Base-by-base conservation (phyloP, 2,888 invertebrate species). In the Ommatoiulus sabulosus region DNA sequence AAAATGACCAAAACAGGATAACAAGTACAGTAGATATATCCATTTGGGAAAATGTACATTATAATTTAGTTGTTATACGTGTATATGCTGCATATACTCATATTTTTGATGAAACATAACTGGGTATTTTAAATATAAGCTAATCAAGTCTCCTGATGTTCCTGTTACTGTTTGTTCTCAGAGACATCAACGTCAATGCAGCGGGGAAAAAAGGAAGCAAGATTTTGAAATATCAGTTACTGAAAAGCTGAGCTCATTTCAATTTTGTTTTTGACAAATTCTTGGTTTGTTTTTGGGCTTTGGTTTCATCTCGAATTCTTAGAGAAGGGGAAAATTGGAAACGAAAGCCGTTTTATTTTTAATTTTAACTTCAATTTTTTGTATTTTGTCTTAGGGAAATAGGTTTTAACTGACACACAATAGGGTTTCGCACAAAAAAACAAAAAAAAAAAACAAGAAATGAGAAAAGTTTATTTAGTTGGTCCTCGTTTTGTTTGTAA, bases 211-310 rank as follows among this genome's bases (percentile, higher is more conserved):
- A 52, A 52, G 3, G 10, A 46, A 46, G 52, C 52, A 52, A 46
- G 46, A 6, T 46, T 52, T 52, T 10, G 52, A 52, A 52, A 52
- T 52, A 52, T 52, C 52, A 52, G 52, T 52, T 52, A 52, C 52
- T 15, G 52, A 52, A 52, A 46, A 52, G 17, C 63, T 63, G 63
- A 63, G 63, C 63, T 63, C 63, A 20, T 63, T 63, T 63, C 63
- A 63, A 63, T 63, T n/a, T n/a, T 63, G 63, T 63, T 63, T 20
- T 3, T 63, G 63, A 63, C 63, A 63, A 63, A 63, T 63, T 63
- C 63, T 17, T 20, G n/a, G 63, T 63, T 63, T 63, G 63, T 63
- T 63, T 63, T 63, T 20, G 63, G 63, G 7, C 20, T 63, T 63
- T 63, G 17, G 63, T 63, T 63, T 63, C 63, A 63, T 17, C 63